These are phyloP conservation scores for Danio albolineatus DNA, from an alignment of 2,797 vertebrate species.

Conservation along the genomic window DNA sequence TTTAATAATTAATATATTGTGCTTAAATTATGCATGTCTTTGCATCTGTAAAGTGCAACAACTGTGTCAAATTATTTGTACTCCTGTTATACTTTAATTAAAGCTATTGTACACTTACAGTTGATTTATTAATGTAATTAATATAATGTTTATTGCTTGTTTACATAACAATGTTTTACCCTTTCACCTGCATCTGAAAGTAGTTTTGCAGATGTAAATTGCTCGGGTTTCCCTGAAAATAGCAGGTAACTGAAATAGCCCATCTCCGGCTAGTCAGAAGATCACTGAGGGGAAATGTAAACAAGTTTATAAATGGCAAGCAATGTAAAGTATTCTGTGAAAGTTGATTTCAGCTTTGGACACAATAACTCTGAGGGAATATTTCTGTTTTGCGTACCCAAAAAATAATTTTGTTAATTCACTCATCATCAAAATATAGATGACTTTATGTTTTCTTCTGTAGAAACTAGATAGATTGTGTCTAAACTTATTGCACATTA, in stretches of 20 bases:
- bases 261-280: background rate
- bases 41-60: no score
- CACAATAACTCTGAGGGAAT: background rate
- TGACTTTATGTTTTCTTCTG: no score
- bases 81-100: background rate
- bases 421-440: background rate
- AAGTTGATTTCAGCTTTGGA: background rate
- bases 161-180: background rate
- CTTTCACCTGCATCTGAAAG: constrained; percentile 19
- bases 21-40: no score
- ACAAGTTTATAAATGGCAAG: constrained; percentile 22
- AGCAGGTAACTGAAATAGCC: constrained; percentile 29
- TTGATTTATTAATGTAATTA: background rate
- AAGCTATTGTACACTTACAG: no score
- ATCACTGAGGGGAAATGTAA: constrained; percentile 9
- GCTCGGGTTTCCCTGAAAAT: constrained; percentile 43
- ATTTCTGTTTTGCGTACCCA: background rate
- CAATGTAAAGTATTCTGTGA: background rate
- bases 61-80: no score
- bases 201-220: constrained; percentile 32
- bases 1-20: no score
- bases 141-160: background rate
- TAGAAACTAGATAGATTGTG: no score
- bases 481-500: no score
- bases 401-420: no score